These are phyloP conservation scores for Neodontobutis hainanensis DNA, from an alignment of 2,113 vertebrate genomes.

Conservation along the genomic window DNA sequence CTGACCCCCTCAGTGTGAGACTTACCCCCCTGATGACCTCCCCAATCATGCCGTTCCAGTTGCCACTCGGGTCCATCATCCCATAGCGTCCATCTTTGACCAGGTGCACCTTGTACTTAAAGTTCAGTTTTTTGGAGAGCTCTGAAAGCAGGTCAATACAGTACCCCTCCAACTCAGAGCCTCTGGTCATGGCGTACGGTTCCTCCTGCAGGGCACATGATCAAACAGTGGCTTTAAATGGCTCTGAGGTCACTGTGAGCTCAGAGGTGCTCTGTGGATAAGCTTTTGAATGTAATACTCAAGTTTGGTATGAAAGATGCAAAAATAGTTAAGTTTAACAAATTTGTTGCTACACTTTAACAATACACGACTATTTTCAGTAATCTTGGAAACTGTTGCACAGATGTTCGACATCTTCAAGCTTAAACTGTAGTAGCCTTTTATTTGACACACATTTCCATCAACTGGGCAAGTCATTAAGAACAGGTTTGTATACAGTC, in stretches of 20 bases:
- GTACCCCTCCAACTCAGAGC: conserved; percentile 82
- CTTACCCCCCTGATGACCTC: conserved; percentile 83
- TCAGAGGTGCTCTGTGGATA: no score
- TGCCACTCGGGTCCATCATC: conserved; percentile 56
- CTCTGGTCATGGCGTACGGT: conserved; percentile 81
- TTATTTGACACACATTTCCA: no score
- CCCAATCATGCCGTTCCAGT: conserved; percentile 87
- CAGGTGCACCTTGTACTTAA: conserved; percentile 79
- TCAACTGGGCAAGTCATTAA: no score
- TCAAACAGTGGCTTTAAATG: background rate
- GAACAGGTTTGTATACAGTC: background rate
- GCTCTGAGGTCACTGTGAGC: no score
- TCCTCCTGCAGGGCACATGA: conserved; percentile 74
- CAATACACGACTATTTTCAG: no score
- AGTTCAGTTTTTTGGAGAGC: conserved; percentile 78
- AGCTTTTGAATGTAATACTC: no score
- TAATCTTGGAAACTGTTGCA: no score
- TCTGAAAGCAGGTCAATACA: conserved; percentile 83
- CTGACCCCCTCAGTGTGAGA: background rate
- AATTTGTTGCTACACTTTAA: no score
- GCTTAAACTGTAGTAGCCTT: no score
- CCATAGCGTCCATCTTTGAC: conserved; percentile 86
- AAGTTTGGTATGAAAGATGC: no score
- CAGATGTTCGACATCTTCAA: no score
- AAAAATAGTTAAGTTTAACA: no score